Conservation (phyloP, 2,113 vertebrate genomes). For the Verasper variegatus region DNA sequence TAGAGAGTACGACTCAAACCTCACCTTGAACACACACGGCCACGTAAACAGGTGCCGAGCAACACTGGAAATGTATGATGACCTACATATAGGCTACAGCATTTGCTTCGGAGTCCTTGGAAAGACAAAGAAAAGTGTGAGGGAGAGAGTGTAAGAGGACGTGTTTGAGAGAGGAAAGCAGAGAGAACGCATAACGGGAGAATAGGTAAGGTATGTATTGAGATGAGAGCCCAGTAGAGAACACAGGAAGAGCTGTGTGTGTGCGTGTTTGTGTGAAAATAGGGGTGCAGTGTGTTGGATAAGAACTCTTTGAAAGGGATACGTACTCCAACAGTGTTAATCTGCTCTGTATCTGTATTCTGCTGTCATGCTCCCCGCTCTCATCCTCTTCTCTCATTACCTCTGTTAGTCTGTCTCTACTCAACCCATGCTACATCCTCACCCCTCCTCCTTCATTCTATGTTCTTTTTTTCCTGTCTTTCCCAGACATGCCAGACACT, state of each 20-base stretch:
- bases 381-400: slow-evolving; percentile 74
- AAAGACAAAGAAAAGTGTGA: neutral
- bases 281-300: slow-evolving; percentile 51
- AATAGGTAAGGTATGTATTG: slow-evolving; percentile 38
- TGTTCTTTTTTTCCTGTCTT: neutral
- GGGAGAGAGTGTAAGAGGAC: neutral
- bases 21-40: neutral
- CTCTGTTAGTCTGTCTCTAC: slow-evolving; percentile 68
- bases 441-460: neutral
- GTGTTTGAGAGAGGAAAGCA: neutral
- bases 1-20: neutral
- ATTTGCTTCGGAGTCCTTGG: slow-evolving; percentile 35
- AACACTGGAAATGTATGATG: slow-evolving; percentile 14
- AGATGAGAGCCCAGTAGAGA: slow-evolving; percentile 43
- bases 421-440: slow-evolving; percentile 10
- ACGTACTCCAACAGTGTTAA: slow-evolving; percentile 68
- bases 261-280: slow-evolving; percentile 10
- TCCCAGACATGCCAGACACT: slow-evolving; percentile 36
- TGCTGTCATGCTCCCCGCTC: slow-evolving; percentile 63
- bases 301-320: slow-evolving; percentile 73
- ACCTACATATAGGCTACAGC: slow-evolving; percentile 29
- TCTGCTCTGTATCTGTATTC: slow-evolving; percentile 75
- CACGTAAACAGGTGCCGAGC: neutral
- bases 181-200: slow-evolving; percentile 28
- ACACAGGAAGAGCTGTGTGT: slow-evolving; percentile 3